A percentile compares a stretch with the other conserved stretches of the same genome.
phyloP scores from a whole-genome alignment of 1,140 invertebrate species.

The Microplitis demolitor region DNA sequence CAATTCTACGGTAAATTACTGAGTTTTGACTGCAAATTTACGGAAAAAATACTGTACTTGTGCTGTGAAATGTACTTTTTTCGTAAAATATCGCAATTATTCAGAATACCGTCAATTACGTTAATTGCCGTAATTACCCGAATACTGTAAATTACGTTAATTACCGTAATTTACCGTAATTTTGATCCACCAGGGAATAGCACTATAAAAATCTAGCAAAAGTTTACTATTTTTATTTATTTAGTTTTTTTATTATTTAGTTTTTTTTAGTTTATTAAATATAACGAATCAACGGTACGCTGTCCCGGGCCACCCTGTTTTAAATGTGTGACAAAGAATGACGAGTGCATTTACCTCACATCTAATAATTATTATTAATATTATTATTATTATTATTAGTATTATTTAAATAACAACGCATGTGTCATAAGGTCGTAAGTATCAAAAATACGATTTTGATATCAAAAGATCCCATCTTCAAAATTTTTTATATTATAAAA shows the following conservation, averaged over 20 bases:
- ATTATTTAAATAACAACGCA: neutral
- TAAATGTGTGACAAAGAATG: slow-evolving; percentile 35
- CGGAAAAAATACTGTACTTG: no score
- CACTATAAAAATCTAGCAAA: neutral
- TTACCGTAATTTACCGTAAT: neutral
- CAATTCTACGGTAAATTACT: no score
- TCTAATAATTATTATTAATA: neutral
- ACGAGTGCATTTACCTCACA: slow-evolving; percentile 22
- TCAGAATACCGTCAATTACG: no score
- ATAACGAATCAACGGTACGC: slow-evolving; percentile 24
- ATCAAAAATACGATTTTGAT: no score
- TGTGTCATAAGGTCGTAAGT: no score
- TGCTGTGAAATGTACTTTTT: no score
- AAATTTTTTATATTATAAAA: no score
- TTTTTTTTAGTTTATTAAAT: neutral
- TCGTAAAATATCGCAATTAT: no score
- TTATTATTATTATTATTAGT: neutral
- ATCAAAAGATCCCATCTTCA: no score
- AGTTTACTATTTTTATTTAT: neutral
- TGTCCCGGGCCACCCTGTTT: slow-evolving; percentile 53
- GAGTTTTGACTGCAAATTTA: no score
- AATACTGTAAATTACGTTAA: no score
- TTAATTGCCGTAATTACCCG: neutral
- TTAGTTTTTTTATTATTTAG: neutral
- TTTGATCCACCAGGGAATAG: no score